A percentile compares a stretch with the other conserved stretches of the same genome.
These are phyloP conservation scores for Galbula dea DNA, from an alignment of 2,113 vertebrate species.

Conservation along the genomic window DNA sequence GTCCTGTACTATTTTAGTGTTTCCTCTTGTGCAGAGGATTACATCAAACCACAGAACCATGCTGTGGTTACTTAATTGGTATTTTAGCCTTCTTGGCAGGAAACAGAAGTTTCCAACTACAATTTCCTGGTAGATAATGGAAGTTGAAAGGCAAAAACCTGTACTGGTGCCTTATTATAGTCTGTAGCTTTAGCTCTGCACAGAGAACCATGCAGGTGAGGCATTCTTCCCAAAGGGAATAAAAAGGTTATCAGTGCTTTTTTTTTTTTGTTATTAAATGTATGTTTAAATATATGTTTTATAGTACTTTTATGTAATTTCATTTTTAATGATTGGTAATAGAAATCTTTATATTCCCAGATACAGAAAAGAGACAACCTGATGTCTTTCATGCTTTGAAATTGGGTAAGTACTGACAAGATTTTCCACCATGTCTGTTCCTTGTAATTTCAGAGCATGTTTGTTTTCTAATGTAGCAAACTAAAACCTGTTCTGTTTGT, in stretches of 20 bases:
- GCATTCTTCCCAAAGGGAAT: background rate
- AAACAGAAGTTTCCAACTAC: background rate
- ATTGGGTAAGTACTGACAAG: conserved; percentile 76
- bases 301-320: background rate
- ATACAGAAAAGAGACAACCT: conserved; percentile 89
- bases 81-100: background rate
- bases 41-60: background rate
- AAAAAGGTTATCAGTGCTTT: background rate
- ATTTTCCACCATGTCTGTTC: background rate
- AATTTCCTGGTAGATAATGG: background rate
- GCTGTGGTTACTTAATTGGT: background rate
- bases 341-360: conserved; percentile 69
- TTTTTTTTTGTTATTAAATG: background rate
- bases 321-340: background rate
- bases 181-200: background rate
- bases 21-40: background rate
- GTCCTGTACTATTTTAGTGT: background rate
- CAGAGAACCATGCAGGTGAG: background rate
- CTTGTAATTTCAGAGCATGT: background rate
- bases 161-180: background rate
- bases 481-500: background rate
- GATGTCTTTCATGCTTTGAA: conserved; percentile 94
- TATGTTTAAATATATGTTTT: background rate
- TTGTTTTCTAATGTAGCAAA: background rate
- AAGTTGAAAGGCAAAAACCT: background rate